These are phyloP conservation scores for Zosterops japonicus DNA, from an alignment of 2,113 vertebrate genomes.

Conservation along the genomic window DNA sequence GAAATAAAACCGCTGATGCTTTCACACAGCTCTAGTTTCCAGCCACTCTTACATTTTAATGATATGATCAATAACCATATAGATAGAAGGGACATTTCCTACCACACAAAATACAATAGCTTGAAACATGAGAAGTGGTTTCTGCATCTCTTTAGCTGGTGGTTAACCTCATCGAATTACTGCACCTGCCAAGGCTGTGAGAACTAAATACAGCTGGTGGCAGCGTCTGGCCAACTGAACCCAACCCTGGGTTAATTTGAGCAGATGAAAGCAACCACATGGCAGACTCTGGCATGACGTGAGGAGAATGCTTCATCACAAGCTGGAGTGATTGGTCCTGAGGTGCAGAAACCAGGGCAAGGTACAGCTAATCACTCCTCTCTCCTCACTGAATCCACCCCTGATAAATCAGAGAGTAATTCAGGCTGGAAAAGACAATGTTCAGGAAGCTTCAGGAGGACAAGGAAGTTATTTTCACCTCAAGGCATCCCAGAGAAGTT, in stretches of 20 bases:
- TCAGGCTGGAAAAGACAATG: background rate
- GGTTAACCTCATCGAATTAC: conserved; percentile 60
- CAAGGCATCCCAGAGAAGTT: background rate
- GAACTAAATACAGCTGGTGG: conserved; percentile 65
- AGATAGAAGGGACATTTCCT: conserved; percentile 56
- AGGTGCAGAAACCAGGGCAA: conserved; percentile 18
- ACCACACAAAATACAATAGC: conserved; percentile 58
- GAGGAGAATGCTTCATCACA: background rate
- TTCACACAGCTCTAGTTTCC: conserved; percentile 40
- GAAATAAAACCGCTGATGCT: conserved; percentile 21
- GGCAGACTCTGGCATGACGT: background rate
- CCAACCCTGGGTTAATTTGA: conserved; percentile 34
- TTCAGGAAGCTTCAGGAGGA: background rate
- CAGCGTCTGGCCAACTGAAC: conserved; percentile 39
- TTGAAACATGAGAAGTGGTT: conserved; percentile 45
- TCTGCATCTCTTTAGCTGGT: conserved; percentile 47
- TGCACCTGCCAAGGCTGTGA: conserved; percentile 66
- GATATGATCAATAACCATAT: conserved; percentile 64
- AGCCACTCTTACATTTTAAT: conserved; percentile 50
- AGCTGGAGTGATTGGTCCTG: background rate
- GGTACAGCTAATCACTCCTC: background rate
- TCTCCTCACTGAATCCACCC: background rate
- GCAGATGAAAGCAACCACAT: conserved; percentile 52
- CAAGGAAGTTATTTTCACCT: background rate
- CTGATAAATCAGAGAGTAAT: background rate